A percentile compares a stretch with the other conserved stretches of the same genome.
phyloP scores from a whole-genome alignment of 2,113 vertebrate genomes.

The Pedionomus torquatus region DNA sequence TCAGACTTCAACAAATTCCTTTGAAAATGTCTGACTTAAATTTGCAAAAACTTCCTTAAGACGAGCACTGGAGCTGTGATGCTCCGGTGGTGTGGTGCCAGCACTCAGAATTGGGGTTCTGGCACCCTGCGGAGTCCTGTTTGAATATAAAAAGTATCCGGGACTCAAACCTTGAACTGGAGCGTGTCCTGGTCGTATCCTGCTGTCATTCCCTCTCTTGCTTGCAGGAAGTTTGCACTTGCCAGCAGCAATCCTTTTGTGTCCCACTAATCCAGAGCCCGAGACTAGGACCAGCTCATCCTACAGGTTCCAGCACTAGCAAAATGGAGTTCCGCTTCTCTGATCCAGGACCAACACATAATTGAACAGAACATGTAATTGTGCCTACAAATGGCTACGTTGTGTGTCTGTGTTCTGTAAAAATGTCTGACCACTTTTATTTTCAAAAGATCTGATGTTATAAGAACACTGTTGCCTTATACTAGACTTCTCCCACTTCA shows the following conservation, averaged over 20 bases:
- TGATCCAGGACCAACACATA: neutral
- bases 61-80: neutral
- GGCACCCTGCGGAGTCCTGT: neutral
- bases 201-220: neutral
- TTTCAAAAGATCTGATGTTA: neutral
- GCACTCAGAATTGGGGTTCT: neutral
- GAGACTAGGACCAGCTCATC: neutral
- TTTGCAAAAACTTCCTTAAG: neutral
- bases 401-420: neutral
- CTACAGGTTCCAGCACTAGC: neutral
- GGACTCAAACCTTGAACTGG: neutral
- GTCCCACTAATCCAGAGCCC: neutral
- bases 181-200: neutral
- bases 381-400: neutral
- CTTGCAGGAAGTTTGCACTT: neutral
- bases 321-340: neutral
- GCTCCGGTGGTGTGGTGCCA: neutral
- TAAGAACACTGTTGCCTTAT: neutral
- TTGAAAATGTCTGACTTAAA: neutral
- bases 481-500: neutral
- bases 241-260: neutral
- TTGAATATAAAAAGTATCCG: neutral
- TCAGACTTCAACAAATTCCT: neutral
- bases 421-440: too few relatives aligned
- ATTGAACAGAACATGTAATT: neutral